phyloP scores from a whole-genome alignment of 2,113 vertebrate genomes.

The Ellobius talpinus region DNA sequence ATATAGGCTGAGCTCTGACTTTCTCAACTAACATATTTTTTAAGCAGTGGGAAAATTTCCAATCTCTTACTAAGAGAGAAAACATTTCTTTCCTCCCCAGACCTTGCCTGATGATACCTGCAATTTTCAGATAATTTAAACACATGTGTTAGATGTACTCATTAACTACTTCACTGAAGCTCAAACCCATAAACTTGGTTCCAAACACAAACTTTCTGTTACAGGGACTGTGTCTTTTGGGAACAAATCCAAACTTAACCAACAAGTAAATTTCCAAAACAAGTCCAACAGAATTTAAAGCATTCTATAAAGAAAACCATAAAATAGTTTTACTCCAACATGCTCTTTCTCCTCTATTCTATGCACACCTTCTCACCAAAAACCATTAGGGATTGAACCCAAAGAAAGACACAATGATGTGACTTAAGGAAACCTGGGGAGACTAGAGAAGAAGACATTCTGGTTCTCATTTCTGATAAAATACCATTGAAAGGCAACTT shows the following conservation, averaged over 20 bases:
- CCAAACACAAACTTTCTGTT: conserved; percentile 38
- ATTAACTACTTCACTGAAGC: conserved; percentile 62
- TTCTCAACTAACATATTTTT: neutral
- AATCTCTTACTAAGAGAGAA: neutral
- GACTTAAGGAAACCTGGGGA: conserved; percentile 5
- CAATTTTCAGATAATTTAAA: conserved; percentile 53
- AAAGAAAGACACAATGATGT: neutral
- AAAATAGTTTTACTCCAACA: neutral
- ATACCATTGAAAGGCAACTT: neutral
- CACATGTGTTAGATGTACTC: conserved; percentile 1
- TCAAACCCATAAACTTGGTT: conserved; percentile 39
- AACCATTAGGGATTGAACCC: neutral
- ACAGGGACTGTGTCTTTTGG: conserved; percentile 12
- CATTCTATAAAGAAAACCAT: neutral
- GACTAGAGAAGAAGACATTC: neutral
- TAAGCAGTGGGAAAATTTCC: neutral
- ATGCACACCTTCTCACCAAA: neutral
- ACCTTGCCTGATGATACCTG: conserved; percentile 9
- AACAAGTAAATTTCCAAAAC: conserved; percentile 1
- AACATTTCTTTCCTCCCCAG: neutral
- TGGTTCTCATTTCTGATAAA: neutral
- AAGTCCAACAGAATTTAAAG: conserved; percentile 15
- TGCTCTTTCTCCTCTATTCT: neutral
- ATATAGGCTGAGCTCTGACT: neutral
- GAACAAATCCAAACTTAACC: conserved; percentile 57